phyloP scores from a whole-genome alignment of 2,797 vertebrate species.

The Mustela erminea region DNA sequence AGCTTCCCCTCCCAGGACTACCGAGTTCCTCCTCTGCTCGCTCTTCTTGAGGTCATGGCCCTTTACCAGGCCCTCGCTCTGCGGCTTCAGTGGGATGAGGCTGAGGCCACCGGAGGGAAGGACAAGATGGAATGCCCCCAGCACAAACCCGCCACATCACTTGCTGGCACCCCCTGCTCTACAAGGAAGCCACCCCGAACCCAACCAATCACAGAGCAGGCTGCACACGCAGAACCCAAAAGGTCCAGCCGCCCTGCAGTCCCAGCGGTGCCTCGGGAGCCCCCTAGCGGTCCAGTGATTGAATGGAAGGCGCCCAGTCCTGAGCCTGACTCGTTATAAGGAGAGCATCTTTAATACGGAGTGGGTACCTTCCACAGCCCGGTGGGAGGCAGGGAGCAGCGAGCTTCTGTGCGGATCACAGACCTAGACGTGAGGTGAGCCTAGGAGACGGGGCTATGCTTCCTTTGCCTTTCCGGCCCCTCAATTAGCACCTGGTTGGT shows the following conservation, averaged over 20 bases:
- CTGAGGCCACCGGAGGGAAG: background rate
- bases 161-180: background rate
- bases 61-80: background rate
- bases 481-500: background rate
- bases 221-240: background rate
- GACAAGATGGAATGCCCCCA: background rate
- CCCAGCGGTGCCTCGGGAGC: background rate
- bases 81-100: background rate
- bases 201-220: background rate
- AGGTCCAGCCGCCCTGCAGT: background rate
- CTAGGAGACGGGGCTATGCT: background rate
- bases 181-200: background rate
- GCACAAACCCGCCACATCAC: background rate
- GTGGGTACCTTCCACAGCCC: background rate
- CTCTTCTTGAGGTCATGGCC: background rate
- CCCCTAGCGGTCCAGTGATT: background rate
- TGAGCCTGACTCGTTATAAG: background rate
- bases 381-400: background rate
- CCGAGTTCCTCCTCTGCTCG: background rate
- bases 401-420: background rate
- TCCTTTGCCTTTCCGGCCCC: background rate
- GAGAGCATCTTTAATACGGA: background rate
- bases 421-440: background rate
- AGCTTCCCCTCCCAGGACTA: background rate
- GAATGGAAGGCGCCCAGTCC: background rate